phyloP scores from a whole-genome alignment of 2,113 vertebrate species.

The Rhinoptilus africanus region DNA sequence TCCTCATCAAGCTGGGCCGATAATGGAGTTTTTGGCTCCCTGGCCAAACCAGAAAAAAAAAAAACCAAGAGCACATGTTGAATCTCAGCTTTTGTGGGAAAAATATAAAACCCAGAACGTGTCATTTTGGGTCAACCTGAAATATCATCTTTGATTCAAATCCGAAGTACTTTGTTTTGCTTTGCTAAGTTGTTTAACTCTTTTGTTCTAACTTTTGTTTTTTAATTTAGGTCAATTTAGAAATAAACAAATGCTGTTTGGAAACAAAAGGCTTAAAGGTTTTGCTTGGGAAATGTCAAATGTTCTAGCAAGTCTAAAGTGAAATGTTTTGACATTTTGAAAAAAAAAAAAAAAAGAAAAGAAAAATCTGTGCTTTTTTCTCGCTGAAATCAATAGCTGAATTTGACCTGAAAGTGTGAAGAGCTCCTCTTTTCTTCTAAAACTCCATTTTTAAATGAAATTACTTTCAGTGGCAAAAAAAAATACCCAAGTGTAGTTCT shows the following conservation, averaged over 20 bases:
- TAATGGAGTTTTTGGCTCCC: background rate
- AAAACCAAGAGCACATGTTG: background rate
- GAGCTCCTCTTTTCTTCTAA: background rate
- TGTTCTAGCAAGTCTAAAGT: background rate
- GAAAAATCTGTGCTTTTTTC: background rate
- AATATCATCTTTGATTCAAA: background rate
- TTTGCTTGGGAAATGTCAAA: constrained; percentile 48
- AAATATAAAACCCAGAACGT: background rate
- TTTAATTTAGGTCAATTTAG: background rate
- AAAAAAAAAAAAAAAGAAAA: background rate
- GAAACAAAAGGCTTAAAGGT: constrained; percentile 39
- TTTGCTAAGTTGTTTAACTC: background rate
- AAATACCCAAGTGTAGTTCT: rapidly evolving
- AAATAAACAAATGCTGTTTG: constrained; percentile 29
- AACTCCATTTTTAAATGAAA: background rate
- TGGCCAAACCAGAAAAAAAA: background rate
- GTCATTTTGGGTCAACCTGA: background rate
- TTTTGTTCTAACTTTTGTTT: background rate
- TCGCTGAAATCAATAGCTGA: constrained; percentile 24
- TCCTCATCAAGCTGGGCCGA: background rate
- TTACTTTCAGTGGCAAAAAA: background rate
- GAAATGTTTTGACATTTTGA: constrained; percentile 52
- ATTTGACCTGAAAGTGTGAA: constrained; percentile 11
- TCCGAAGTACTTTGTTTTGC: background rate
- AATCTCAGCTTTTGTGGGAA: background rate